Conservation (phyloP, 2,888 invertebrate species). For the Mellilla xanthometata region DNA sequence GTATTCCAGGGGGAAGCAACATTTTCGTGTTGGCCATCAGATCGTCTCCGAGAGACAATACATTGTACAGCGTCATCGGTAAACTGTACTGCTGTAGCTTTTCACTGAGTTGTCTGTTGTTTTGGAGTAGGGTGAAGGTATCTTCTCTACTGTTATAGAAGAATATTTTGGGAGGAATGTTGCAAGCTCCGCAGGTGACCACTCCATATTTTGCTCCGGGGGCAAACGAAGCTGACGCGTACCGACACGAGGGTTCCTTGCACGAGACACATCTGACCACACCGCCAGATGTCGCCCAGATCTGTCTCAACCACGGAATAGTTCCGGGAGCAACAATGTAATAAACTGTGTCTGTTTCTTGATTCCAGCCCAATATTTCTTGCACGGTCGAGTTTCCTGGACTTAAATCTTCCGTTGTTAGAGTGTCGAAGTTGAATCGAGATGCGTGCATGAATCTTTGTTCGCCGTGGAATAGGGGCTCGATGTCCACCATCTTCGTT, state of each 20-base stretch:
- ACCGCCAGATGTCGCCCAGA: conserved; percentile 80
- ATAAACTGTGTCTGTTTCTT: conserved; percentile 82
- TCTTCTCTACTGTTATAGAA: conserved; percentile 73
- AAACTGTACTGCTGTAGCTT: conserved; percentile 74
- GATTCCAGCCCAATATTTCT: conserved; percentile 84
- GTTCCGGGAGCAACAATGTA: conserved; percentile 85
- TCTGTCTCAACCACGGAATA: conserved; percentile 87
- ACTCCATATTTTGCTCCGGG: conserved; percentile 58
- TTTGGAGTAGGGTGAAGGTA: conserved; percentile 73
- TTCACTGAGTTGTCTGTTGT: conserved; percentile 77
- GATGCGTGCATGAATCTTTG: conserved; percentile 73
- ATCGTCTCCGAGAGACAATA: conserved; percentile 77
- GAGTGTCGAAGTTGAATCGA: conserved; percentile 53
- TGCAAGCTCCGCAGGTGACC: conserved; percentile 59
- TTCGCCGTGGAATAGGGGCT: conserved; percentile 54
- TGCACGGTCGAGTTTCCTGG: conserved; percentile 83
- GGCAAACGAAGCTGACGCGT: conserved; percentile 83
- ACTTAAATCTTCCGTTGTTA: conserved; percentile 70
- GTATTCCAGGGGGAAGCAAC: conserved; percentile 85
- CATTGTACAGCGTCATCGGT: conserved; percentile 79
- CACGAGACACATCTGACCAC: conserved; percentile 85
- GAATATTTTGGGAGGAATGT: conserved; percentile 59
- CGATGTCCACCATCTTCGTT: conserved; percentile 67
- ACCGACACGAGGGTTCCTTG: conserved; percentile 85
- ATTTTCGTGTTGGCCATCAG: conserved; percentile 84